Evolutionary conservation across 2,888 invertebrate species (phyloP).

Genomic region (Tetramorium bicarinatum): DNA sequence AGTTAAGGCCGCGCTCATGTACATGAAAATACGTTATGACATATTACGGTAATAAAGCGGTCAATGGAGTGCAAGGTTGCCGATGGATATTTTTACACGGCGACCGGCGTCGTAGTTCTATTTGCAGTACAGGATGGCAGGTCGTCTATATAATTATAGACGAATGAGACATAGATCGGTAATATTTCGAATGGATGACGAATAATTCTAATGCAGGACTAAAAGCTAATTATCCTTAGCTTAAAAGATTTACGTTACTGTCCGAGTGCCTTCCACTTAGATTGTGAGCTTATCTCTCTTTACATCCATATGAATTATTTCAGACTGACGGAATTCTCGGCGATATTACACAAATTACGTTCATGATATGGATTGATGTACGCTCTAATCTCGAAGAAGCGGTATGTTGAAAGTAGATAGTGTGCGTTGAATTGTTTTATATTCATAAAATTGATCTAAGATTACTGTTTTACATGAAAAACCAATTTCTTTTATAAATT

Average conservation of each 20-base stretch:
- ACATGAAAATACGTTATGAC: slow-evolving; percentile 42
- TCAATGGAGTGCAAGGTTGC: slow-evolving; percentile 72
- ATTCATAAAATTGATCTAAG: background rate
- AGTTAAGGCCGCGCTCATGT: slow-evolving; percentile 16
- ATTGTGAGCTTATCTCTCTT: slow-evolving; percentile 17
- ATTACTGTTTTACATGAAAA: background rate
- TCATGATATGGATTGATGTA: background rate
- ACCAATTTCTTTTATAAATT: background rate
- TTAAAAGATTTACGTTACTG: slow-evolving; percentile 38
- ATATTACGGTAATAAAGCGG: slow-evolving; percentile 61
- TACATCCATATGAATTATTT: slow-evolving; percentile 32
- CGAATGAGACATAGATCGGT: slow-evolving; percentile 32
- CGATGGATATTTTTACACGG: slow-evolving; percentile 63
- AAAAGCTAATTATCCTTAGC: slow-evolving; percentile 2
- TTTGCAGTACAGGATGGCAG: slow-evolving; percentile 64
- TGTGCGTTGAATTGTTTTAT: background rate
- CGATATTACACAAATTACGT: slow-evolving; percentile 25
- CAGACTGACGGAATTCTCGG: slow-evolving; percentile 1
- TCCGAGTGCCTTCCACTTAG: background rate
- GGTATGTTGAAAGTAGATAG: background rate
- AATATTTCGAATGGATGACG: slow-evolving; percentile 16
- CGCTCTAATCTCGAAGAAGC: background rate
- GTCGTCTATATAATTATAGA: slow-evolving; percentile 58
- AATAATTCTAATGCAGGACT: background rate
- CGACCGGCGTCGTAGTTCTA: slow-evolving; percentile 65